Conservation (phyloP, 1,140 invertebrate genomes). For the Aphelenchoides avenae region DNA sequence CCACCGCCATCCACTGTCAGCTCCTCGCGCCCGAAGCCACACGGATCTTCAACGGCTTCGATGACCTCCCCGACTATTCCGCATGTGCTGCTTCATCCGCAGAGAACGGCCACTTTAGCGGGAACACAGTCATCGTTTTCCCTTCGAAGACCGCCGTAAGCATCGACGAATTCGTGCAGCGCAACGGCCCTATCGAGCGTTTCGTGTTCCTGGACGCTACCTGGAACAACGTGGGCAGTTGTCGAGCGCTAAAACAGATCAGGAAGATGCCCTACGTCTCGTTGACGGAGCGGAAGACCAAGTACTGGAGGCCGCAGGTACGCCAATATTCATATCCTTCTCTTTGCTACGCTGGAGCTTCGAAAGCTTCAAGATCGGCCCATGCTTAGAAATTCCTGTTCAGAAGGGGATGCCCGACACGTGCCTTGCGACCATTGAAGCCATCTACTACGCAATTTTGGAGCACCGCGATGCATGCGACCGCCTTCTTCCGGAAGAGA, state of each 20-base stretch:
- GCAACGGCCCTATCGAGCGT: slow-evolving; percentile 32
- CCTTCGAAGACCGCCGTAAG: slow-evolving; percentile 20
- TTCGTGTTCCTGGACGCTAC: slow-evolving; percentile 54
- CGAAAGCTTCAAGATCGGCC: not conserved
- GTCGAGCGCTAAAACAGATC: slow-evolving; percentile 37
- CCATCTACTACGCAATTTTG: slow-evolving; percentile 54
- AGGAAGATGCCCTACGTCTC: slow-evolving; percentile 40
- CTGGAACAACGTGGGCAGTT: slow-evolving; percentile 45
- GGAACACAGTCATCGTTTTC: slow-evolving; percentile 23
- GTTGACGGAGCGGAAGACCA: slow-evolving; percentile 43
- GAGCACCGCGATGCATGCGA: slow-evolving; percentile 40
- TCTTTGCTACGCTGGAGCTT: too few relatives aligned
- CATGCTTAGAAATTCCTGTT: slow-evolving; percentile 6
- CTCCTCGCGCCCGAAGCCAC: slow-evolving; percentile 79
- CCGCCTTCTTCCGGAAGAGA: too few relatives aligned
- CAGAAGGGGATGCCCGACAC: slow-evolving; percentile 38
- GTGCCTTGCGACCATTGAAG: slow-evolving; percentile 55
- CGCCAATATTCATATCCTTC: too few relatives aligned
- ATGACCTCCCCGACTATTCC: slow-evolving; percentile 61
- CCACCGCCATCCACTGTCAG: slow-evolving; percentile 85
- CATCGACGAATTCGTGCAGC: slow-evolving; percentile 42
- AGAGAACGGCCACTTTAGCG: not conserved
- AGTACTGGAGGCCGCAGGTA: slow-evolving; percentile 55
- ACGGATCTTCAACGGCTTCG: slow-evolving; percentile 78
- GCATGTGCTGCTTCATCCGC: not conserved